Percentiles rank a stretch among this genome's conserved stretches.
Conservation (phyloP, 2,113 vertebrate species). For the Irena cyanogastra region DNA sequence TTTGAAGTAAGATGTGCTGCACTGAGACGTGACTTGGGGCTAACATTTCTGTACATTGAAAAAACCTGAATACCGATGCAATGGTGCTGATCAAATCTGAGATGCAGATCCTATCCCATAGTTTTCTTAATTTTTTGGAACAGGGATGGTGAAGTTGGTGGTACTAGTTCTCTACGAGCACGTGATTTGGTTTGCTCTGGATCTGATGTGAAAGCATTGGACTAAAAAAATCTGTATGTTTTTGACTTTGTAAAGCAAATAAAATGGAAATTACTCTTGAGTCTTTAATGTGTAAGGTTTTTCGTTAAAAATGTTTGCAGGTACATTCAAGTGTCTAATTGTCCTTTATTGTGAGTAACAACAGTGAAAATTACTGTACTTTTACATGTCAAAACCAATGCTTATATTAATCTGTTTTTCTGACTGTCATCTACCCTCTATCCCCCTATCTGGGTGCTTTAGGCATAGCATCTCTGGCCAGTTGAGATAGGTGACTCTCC, state of each 20-base stretch:
- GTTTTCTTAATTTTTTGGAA: constrained; percentile 12
- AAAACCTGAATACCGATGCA: constrained; percentile 49
- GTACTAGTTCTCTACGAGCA: neutral
- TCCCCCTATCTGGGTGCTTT: neutral
- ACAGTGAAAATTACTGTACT: neutral
- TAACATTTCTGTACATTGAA: constrained; percentile 47
- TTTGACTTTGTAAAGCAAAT: constrained; percentile 25
- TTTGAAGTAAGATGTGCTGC: constrained; percentile 16
- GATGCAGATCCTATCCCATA: constrained; percentile 38
- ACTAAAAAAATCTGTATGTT: constrained; percentile 3
- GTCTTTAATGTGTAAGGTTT: neutral
- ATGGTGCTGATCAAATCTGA: constrained; percentile 53
- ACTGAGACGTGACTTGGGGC: neutral
- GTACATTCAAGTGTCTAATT: neutral
- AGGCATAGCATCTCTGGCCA: neutral
- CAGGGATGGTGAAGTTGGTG: neutral
- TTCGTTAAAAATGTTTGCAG: neutral
- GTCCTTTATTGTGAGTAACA: neutral
- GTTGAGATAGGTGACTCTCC: neutral
- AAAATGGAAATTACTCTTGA: constrained; percentile 4
- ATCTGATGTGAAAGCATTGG: neutral
- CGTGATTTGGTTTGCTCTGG: neutral
- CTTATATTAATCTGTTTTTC: neutral
- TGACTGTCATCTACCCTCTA: accelerated
- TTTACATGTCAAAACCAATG: neutral